These are phyloP conservation scores for Argopecten irradians DNA, from an alignment of 1,140 invertebrate genomes.

Conservation along the genomic window DNA sequence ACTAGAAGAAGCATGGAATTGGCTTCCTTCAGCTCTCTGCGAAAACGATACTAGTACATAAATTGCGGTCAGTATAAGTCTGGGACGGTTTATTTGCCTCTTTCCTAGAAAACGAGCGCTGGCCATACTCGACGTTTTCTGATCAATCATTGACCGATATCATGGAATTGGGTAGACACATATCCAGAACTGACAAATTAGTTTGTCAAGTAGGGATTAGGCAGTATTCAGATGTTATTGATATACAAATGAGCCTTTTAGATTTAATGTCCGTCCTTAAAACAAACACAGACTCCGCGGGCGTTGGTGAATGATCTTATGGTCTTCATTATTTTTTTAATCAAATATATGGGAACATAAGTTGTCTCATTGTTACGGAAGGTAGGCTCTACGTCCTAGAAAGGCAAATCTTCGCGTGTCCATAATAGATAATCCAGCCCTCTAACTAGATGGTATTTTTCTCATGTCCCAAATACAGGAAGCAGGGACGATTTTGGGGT, in stretches of 20 bases:
- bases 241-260: not conserved
- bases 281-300: not conserved
- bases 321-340: not conserved
- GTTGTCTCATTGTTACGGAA: not conserved
- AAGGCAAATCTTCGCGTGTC: no score
- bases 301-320: not conserved
- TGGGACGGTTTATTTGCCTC: not conserved
- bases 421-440: no score
- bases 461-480: no score
- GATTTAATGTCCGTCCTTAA: not conserved
- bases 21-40: not conserved
- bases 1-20: no score
- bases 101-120: not conserved
- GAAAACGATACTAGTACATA: not conserved
- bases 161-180: not conserved
- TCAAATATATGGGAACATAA: not conserved
- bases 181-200: not conserved
- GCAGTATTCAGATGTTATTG: not conserved
- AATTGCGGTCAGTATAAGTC: not conserved
- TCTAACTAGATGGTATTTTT: no score
- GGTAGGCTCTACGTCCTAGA: no score
- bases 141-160: not conserved
- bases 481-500: no score
- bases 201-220: not conserved
- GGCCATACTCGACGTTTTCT: not conserved